Evolutionary conservation across 2,888 invertebrate genomes (phyloP), one percentile per base, ranked within the genome.

Genomic region (Drosophila formosana): DNA sequence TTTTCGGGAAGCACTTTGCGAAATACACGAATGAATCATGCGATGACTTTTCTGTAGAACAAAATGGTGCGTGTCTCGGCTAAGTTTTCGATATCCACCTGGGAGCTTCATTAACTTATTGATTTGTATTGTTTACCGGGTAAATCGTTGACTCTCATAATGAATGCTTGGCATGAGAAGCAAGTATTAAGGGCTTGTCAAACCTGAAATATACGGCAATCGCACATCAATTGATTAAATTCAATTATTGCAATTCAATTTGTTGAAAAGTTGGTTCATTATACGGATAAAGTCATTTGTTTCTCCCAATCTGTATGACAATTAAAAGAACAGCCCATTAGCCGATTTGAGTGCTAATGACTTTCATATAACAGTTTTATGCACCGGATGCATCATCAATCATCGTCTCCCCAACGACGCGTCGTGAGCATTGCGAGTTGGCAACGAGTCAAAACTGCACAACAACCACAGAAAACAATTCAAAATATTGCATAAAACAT

Each of bases 1-100:
- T n/a, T 69, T 72, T 78, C 47, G 68, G 61, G 56, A 74, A 76
- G 60, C 63, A 66, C 61, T 74, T 78, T 68, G 57, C 23, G 30
- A 64, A 64, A 67, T 67, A 61, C 28, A 9, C 23, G 28, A 57
- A 64, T 75, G 77, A 75, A 76, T 75, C 75, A 76, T 61, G 18
- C 67, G 50, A 72, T 57, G 52, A 53, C 26, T 32, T 50, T 39
- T 37, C 49, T 18, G 43, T 32, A 28, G 30, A 28, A 2, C 34
- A 34, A 49, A 25, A 23, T 47, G 47, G 55, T 55, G 41, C 52
- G 64, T 65, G 60, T 60, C 39, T 46, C 4, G 7, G 6, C 46
- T 55, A 43, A 28, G 11, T 39, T 30, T 41, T 6, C 11, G 47
- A 23, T 32, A 32, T 32, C 32, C 11, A 13, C n/a, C 4, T 25